Base-by-base conservation (phyloP, 1,140 invertebrate genomes). In the Aphaenogaster floridana region DNA sequence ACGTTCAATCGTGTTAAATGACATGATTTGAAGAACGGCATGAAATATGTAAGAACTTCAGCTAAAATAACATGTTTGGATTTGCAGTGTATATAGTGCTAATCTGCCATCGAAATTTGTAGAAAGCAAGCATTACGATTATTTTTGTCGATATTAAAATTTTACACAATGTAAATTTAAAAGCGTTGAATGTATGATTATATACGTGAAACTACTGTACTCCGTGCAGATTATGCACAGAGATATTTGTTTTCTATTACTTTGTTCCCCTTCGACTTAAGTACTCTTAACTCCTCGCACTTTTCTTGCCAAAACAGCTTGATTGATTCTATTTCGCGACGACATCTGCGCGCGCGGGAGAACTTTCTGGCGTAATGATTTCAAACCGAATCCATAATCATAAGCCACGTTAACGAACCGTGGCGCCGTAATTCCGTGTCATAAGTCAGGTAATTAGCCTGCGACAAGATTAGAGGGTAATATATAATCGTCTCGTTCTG, bases 391-490 rank as follows among this genome's bases (percentile, higher is more conserved):
- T 90, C 79, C 81, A 84, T 86, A 81, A 61, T 86, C 57, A 68
- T 85, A 77, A 87, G 89, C 89, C 81, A 61, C 61, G 87, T 89
- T 90, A 91, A 91, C 89, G 87, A 90, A 91, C 63, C 87, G 59
- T 61, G 87, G 63, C 48, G 83, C 64, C 78, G 59, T 81, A 71
- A 59, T 63, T 78, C 50, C 63, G 74, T 86, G 89, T 89, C 89
- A 89, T 87, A 91, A 91, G 87, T 91, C 81, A 89, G 68, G 87
- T 90, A 91, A 91, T 91, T 91, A 91, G 84, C 42, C 71, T 36
- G 69, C 61, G 87, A 87, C 87, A 85, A 89, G 90, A 91, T 91
- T 89, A 89, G 86, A 63, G 36, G 77, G 71, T 88, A 76, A 91
- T 80, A 84, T 76, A 71, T 91, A 81, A 91, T 89, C 90, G 89